A percentile compares a stretch with the other conserved stretches of the same genome.
phyloP scores from a whole-genome alignment of 2,113 vertebrate species.

The Brienomyrus longianalis region DNA sequence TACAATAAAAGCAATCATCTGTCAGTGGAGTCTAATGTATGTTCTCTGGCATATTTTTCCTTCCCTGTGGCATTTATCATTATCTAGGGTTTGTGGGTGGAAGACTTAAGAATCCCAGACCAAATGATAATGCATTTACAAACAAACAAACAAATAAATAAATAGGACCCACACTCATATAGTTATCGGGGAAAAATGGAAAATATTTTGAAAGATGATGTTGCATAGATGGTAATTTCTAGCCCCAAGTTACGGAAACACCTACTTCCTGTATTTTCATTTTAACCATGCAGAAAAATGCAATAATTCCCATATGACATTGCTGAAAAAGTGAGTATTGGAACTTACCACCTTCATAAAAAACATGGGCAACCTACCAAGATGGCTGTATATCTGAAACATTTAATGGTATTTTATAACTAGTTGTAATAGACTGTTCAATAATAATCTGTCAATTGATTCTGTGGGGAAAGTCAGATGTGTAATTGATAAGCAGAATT shows the following conservation, averaged over 20 bases:
- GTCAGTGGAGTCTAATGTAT: neutral
- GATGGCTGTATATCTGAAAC: neutral
- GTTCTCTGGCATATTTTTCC: constrained; percentile 1
- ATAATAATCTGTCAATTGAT: neutral
- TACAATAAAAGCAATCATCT: constrained; percentile 10
- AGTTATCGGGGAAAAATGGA: constrained; percentile 1
- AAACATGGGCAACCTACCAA: neutral
- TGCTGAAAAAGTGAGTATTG: neutral
- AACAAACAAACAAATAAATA: constrained; percentile 29
- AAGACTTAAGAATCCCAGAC: constrained; percentile 29
- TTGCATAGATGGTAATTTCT: constrained; percentile 28
- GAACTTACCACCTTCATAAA: neutral
- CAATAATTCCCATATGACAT: constrained; percentile 7
- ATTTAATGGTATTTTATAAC: neutral
- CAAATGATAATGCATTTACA: constrained; percentile 31
- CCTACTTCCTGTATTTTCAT: constrained; percentile 19
- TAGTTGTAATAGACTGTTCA: neutral
- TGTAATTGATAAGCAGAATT: neutral
- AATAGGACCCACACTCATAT: constrained; percentile 33
- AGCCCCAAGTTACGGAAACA: constrained; percentile 25
- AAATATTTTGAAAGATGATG: constrained; percentile 20
- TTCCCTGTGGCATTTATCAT: constrained; percentile 26
- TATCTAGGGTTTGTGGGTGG: constrained; percentile 8
- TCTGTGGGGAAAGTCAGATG: neutral
- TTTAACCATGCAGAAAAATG: constrained; percentile 17